Evolutionary conservation across 2,797 vertebrate genomes (phyloP).

Genomic region (Mallotus villosus): DNA sequence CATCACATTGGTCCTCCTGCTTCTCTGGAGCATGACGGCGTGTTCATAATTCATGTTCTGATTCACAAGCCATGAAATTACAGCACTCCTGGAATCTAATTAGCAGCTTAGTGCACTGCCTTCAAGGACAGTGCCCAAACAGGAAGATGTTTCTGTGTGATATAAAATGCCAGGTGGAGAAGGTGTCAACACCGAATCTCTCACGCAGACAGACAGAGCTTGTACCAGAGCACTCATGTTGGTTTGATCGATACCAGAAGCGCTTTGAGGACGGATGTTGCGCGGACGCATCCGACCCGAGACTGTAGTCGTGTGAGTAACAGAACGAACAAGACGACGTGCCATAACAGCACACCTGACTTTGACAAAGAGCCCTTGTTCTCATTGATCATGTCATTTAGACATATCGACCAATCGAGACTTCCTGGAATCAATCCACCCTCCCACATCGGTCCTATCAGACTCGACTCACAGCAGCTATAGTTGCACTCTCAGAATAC

Average conservation of each 20-base stretch:
- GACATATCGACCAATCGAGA: constrained; percentile 47
- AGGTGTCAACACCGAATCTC: neutral
- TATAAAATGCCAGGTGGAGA: neutral
- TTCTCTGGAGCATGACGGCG: neutral
- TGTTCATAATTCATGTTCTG: neutral
- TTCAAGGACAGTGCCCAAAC: neutral
- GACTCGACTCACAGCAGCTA: neutral
- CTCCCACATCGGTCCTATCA: neutral
- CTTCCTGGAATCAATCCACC: constrained; percentile 2
- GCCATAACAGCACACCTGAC: constrained; percentile 48
- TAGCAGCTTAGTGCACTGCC: neutral
- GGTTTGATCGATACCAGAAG: neutral
- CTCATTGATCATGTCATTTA: constrained; percentile 21
- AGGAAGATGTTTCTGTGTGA: neutral
- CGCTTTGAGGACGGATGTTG: neutral
- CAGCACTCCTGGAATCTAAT: neutral
- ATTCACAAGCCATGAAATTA: neutral
- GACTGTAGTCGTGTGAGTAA: neutral
- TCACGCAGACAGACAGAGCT: neutral
- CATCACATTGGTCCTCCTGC: neutral
- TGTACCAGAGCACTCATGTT: neutral
- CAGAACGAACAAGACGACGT: neutral
- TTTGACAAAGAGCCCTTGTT: constrained; percentile 31
- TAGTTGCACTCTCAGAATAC: constrained; percentile 13
- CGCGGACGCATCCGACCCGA: neutral